Evolutionary conservation across 2,113 vertebrate species (phyloP), one percentile per base, ranked within the genome.

Genomic region (Xiphophorus maculatus): DNA sequence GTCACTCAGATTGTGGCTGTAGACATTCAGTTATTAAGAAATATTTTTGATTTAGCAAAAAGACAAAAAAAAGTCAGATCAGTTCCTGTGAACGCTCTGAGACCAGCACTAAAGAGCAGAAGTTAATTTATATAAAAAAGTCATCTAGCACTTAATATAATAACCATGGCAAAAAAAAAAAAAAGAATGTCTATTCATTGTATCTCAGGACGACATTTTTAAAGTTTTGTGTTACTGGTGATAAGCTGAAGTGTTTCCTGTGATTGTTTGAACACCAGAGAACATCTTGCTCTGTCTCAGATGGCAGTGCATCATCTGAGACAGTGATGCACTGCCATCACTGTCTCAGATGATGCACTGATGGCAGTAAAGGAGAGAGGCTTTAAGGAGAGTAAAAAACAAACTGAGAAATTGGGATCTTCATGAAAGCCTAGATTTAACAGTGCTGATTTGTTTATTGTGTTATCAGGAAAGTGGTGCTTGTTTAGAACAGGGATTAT

Each of bases 11-110:
- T 33, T 78, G 40, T 14, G 40, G 13, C 66, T 13, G 25, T 69
- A 25, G 63, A 44, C 5, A 30, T 66, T 68, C 19, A 66, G 7
- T 63, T 1, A 32, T 66, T 32, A 64, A 33, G 71, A 71, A 51
- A 70, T 54, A 58, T 74, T 62, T 73, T 33, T 17, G 15, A 61
- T 54, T 28, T 29, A n/a, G 37, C 63, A 66, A 17, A 48, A 17
- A 1, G 14, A 15, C 17, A 48, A 48, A 48, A 7, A 30, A 30
- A 30, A 2, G 44, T 48, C 44, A 17, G 44, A 0, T 48, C 44
- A 15, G 44, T 48, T 17, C 17, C 14, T 48, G 44, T 17, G 44
- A 48, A 17, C 44, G 0, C 44, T 48, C 44, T 19, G 17, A 48
- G 5, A 48, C n/a, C 33, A 42, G 11, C 14, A n/a, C 27, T n/a